These are phyloP conservation scores for Mugil cephalus DNA, from an alignment of 2,113 vertebrate species.

Conservation along the genomic window DNA sequence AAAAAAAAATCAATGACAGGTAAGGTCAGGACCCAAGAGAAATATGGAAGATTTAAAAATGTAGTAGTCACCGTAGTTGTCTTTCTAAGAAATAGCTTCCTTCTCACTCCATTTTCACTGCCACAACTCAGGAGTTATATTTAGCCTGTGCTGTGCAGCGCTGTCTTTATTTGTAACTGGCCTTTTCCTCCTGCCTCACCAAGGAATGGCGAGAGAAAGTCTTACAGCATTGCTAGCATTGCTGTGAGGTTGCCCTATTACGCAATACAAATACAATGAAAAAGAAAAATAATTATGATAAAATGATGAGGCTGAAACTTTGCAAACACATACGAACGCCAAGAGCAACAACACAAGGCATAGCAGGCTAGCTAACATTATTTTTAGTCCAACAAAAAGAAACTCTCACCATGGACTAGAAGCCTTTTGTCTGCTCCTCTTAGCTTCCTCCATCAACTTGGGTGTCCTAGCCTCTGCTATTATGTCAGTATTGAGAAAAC, in stretches of 20 bases:
- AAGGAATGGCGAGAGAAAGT: constrained; percentile 29
- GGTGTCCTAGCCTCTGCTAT: too few relatives aligned
- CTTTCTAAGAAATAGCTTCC: constrained; percentile 41
- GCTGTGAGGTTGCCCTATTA: neutral
- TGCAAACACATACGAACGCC: too few relatives aligned
- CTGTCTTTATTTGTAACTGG: constrained; percentile 23
- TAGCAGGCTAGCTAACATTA: too few relatives aligned
- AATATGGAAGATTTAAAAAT: constrained; percentile 14
- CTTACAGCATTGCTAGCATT: neutral
- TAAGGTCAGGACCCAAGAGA: constrained; percentile 1
- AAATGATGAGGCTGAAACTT: too few relatives aligned
- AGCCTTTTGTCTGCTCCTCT: too few relatives aligned
- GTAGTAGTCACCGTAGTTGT: constrained; percentile 1
- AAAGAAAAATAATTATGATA: too few relatives aligned
- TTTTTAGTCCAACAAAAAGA: too few relatives aligned
- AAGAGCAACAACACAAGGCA: too few relatives aligned
- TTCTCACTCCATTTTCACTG: constrained; percentile 40
- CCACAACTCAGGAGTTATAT: constrained; percentile 58
- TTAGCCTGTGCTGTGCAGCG: constrained; percentile 36
- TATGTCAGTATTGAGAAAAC: too few relatives aligned
- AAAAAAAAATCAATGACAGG: constrained; percentile 20
- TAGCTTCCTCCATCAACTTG: too few relatives aligned
- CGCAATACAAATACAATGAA: too few relatives aligned
- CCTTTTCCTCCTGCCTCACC: constrained; percentile 21
- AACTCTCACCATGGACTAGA: too few relatives aligned